phyloP scores from a whole-genome alignment of 2,113 vertebrate genomes.

The Callospermophilus lateralis region DNA sequence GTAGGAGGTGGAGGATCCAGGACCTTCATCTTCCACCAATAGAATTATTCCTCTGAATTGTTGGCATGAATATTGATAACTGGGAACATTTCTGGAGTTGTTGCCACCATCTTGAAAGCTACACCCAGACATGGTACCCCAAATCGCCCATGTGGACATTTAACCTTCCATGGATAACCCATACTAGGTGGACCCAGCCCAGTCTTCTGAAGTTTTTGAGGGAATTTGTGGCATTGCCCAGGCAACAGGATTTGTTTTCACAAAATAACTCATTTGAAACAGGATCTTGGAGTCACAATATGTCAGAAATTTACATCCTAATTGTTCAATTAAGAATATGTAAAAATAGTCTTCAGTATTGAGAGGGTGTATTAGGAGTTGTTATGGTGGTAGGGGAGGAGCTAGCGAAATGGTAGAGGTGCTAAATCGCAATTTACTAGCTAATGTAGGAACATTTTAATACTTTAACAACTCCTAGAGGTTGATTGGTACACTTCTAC shows the following conservation, averaged over 20 bases:
- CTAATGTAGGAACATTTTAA: neutral
- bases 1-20: fast-evolving
- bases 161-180: neutral
- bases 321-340: neutral
- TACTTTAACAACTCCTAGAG: neutral
- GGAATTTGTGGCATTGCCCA: no score
- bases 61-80: neutral
- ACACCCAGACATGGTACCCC: neutral
- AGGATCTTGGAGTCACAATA: neutral
- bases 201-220: neutral
- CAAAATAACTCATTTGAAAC: neutral
- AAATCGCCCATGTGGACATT: neutral
- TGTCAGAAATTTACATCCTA: neutral
- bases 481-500: neutral
- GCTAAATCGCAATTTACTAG: neutral
- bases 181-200: no score
- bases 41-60: neutral
- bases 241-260: neutral
- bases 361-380: neutral
- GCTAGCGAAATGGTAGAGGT: neutral
- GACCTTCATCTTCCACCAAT: neutral
- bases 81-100: neutral
- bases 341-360: neutral
- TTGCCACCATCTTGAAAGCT: neutral
- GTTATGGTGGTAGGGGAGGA: neutral